A percentile compares a stretch with the other conserved stretches of the same genome.
These are phyloP conservation scores for Patagioenas fasciata DNA, from an alignment of 2,113 vertebrate species.

Conservation along the genomic window DNA sequence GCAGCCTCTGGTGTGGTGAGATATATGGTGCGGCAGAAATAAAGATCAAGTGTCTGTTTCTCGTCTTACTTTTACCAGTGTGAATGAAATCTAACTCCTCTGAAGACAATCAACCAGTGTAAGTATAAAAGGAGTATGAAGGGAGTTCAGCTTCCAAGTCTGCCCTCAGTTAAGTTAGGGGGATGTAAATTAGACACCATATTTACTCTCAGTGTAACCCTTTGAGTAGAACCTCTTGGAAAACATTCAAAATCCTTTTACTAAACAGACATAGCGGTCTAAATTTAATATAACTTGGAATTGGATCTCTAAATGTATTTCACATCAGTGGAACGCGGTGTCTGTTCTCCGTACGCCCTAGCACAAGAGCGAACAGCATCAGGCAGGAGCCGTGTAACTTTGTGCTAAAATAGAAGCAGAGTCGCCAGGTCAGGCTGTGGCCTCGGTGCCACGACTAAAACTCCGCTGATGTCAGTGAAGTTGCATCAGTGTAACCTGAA, in stretches of 20 bases:
- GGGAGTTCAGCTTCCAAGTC: not conserved
- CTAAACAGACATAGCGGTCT: not conserved
- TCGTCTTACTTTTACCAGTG: not conserved
- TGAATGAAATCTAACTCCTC: constrained; percentile 21
- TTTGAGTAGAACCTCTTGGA: not conserved
- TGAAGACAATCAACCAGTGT: not conserved
- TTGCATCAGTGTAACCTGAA: not conserved
- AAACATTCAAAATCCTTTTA: not conserved
- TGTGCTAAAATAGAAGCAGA: not conserved
- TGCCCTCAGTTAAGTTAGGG: not conserved
- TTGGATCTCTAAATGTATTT: not conserved
- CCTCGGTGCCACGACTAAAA: not conserved
- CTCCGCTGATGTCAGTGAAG: not conserved
- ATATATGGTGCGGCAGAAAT: constrained; percentile 3
- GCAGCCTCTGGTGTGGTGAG: not conserved
- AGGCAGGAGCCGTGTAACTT: not conserved
- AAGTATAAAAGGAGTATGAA: not conserved
- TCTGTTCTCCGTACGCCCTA: not conserved
- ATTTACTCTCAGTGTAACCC: not conserved
- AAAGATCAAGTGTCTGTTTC: constrained; percentile 26
- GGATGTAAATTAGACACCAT: not conserved
- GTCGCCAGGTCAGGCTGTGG: not conserved
- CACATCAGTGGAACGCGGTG: not conserved
- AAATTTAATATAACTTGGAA: not conserved
- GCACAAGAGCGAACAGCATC: not conserved